phyloP scores from a whole-genome alignment of 2,113 vertebrate genomes.

The Alosa alosa region DNA sequence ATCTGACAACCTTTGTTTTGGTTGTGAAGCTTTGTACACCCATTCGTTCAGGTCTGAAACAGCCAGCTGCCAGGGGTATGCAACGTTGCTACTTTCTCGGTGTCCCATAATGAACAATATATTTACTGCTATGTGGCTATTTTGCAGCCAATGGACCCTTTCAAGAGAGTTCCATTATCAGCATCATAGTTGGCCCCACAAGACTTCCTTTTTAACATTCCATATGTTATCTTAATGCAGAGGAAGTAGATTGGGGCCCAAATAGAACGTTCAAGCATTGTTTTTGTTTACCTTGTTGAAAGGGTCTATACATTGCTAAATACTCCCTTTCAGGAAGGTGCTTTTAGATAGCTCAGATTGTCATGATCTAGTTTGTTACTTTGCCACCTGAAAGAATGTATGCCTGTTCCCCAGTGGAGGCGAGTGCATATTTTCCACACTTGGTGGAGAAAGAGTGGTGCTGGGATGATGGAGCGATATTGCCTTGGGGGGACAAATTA shows the following conservation, averaged over 20 bases:
- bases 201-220: no score
- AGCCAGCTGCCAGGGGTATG: no score
- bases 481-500: conserved; percentile 68
- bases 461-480: conserved; percentile 61
- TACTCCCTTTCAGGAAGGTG: background rate
- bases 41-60: background rate
- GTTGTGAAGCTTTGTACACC: background rate
- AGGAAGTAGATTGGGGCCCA: no score
- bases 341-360: background rate
- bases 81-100: background rate
- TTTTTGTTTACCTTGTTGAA: no score
- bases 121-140: background rate
- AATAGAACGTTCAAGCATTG: no score
- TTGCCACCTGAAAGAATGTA: conserved; percentile 47
- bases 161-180: no score
- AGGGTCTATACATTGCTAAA: background rate
- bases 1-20: background rate
- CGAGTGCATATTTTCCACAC: conserved; percentile 48
- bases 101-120: background rate
- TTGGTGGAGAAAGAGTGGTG: conserved; percentile 50
- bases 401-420: conserved; percentile 43
- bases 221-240: no score
- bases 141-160: no score
- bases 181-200: no score
- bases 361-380: conserved; percentile 35